A percentile compares a stretch with the other conserved stretches of the same genome.
phyloP scores from a whole-genome alignment of 2,888 invertebrate genomes.

The Drosophila paranaensis region DNA sequence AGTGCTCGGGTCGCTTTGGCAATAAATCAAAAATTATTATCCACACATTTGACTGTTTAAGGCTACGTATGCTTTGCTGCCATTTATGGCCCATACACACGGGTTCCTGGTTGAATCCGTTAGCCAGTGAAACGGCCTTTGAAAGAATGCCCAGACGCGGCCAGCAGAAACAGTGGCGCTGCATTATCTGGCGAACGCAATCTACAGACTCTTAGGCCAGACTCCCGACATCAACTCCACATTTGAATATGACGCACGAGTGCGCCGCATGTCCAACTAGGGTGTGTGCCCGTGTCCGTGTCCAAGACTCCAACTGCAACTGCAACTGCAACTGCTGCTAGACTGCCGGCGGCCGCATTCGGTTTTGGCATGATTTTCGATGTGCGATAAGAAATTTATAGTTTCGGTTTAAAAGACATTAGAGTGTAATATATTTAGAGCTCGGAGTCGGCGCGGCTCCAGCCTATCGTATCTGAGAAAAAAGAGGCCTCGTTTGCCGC shows the following conservation, averaged over 20 bases:
- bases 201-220: constrained; percentile 59
- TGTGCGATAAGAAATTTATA: constrained; percentile 78
- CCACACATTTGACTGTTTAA: constrained; percentile 78
- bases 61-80: constrained; percentile 65
- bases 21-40: constrained; percentile 81
- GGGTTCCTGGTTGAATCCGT: constrained; percentile 72
- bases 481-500: constrained; percentile 64
- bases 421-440: constrained; percentile 79
- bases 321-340: constrained; percentile 31
- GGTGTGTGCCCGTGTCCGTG: constrained; percentile 66
- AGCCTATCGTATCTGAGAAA: constrained; percentile 49
- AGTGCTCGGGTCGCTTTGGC: constrained; percentile 50
- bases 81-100: constrained; percentile 53
- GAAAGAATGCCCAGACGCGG: constrained; percentile 67
- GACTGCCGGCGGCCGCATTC: constrained; percentile 61
- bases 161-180: constrained; percentile 71
- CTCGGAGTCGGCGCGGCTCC: constrained; percentile 31
- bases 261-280: constrained; percentile 71
- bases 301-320: constrained; percentile 29
- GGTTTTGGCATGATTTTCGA: constrained; percentile 77
- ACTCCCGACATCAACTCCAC: constrained; percentile 61
- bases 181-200: constrained; percentile 75
- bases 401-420: constrained; percentile 80
- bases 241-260: constrained; percentile 81
- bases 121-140: constrained; percentile 71